Evolutionary conservation across 2,113 vertebrate species (phyloP), one percentile per base, ranked within the genome.

Genomic region (Podocnemis expansa): DNA sequence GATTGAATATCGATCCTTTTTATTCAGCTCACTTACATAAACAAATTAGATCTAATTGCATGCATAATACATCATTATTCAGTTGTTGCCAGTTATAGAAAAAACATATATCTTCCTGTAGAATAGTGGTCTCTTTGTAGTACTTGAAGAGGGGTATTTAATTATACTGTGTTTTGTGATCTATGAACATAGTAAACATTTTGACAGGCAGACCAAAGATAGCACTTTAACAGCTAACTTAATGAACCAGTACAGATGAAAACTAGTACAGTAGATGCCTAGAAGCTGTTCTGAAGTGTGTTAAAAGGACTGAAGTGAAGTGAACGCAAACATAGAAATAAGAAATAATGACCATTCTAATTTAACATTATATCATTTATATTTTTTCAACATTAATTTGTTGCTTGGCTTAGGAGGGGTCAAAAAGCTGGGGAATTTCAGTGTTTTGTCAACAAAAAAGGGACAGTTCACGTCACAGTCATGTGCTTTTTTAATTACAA

Each of bases 11-110:
- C 97, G 98, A 98, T 98, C 95, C 96, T 96, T 93, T 94, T 91
- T 85, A 97, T 96, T 95, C 96, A 98, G 94, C 96, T 97, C 97
- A 96, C 97, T 97, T 97, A 94, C 96, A 98, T 97, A 98, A 97
- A 97, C 97, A 98, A 98, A 98, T 98, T 97, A 97, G 92, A 94
- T 86, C 92, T 98, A 98, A 98, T 98, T 98, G 93, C 96, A 89
- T 95, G 91, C 96, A 97, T 95, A 97, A 91, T 91, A 94, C 96
- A 97, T 97, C 97, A 96, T 97, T 97, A 97, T 93, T 95, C 97
- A 93, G 89, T 97, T 97, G 96, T 91, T 97, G 89, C 91, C 95
- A 97, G 96, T 97, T 96, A 96, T 56, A 93, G 87, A 95, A 81
- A 89, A 89, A 96, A 93, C 43, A 89, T 38, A 96, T 78, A 82